Evolutionary conservation across 2,888 invertebrate genomes (phyloP).

Genomic region (Mythimna ferrago): DNA sequence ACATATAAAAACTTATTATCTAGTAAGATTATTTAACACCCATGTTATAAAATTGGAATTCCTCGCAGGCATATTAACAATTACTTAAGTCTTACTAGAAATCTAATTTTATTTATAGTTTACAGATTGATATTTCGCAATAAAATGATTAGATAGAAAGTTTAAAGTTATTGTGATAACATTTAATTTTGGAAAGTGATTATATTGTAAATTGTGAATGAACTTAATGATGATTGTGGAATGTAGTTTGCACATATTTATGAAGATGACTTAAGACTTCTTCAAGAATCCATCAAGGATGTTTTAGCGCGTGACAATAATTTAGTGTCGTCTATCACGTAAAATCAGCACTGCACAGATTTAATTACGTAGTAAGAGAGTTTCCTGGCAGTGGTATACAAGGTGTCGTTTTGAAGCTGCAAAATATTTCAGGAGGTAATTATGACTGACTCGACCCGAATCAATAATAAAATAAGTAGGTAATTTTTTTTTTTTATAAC

Average conservation of each 20-base stretch:
- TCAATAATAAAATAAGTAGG: no score
- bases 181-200: constrained; percentile 32
- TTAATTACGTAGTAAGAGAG: background rate
- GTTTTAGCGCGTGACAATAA: constrained; percentile 2
- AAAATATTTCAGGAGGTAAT: no score
- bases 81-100: background rate
- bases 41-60: background rate
- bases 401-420: no score
- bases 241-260: background rate
- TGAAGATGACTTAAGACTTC: constrained; percentile 6
- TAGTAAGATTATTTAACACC: no score
- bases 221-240: constrained; percentile 11
- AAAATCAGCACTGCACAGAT: background rate
- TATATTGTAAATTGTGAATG: background rate
- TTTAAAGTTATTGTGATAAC: background rate
- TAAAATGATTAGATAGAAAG: constrained; percentile 29
- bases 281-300: constrained; percentile 12
- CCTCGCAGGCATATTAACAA: background rate
- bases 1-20: no score
- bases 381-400: background rate
- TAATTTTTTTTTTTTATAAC: no score
- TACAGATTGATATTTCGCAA: constrained; percentile 19
- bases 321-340: background rate
- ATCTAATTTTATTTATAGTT: background rate
- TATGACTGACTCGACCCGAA: no score